Percentiles rank a stretch among this genome's conserved stretches.
Conservation (phyloP, 2,113 vertebrate genomes). For the Acrocephalus kingi region DNA sequence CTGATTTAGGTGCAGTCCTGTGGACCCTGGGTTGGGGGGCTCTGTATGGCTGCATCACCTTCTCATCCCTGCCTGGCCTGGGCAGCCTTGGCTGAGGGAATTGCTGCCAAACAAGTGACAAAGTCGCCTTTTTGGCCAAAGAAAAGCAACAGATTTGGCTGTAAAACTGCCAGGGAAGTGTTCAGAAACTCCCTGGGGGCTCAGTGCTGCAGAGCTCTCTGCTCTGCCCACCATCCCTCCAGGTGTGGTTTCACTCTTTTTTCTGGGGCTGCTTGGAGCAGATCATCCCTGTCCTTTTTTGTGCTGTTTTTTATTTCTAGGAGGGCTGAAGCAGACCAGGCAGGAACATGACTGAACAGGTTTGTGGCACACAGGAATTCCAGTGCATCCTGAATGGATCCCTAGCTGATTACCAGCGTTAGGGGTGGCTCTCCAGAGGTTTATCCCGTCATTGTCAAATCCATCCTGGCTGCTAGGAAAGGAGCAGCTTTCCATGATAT, state of each 20-base stretch:
- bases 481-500: not conserved
- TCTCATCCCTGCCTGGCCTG: not conserved
- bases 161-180: fast-evolving
- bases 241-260: not conserved
- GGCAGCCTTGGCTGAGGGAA: not conserved
- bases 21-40: not conserved
- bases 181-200: too few relatives aligned
- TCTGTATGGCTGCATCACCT: not conserved
- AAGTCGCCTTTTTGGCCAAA: not conserved
- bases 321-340: not conserved
- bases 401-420: not conserved
- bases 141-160: not conserved
- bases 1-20: not conserved
- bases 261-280: not conserved
- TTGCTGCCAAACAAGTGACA: not conserved
- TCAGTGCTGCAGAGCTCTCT: fast-evolving
- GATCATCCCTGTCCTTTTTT: not conserved
- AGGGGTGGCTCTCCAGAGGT: not conserved
- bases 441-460: not conserved
- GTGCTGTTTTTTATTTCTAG: not conserved
- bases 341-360: not conserved
- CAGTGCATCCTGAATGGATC: not conserved
- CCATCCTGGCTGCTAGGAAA: not conserved
- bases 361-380: not conserved
- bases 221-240: not conserved